phyloP scores from a whole-genome alignment of 30 jellyfish, hydroid and myxozoan genomes.

The Rhopilema esculentum region DNA sequence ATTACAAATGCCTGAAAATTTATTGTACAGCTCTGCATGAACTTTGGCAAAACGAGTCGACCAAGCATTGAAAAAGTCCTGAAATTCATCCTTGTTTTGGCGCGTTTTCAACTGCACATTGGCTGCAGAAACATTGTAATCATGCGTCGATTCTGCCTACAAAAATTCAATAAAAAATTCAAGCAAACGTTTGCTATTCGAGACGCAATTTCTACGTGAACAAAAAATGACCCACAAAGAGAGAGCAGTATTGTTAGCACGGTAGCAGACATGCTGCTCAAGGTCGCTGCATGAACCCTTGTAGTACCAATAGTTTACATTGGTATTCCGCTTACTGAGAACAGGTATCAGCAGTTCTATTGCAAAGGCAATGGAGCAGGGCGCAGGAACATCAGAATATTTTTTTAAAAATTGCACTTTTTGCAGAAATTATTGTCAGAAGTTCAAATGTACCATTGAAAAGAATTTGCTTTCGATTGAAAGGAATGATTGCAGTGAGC shows the following conservation, averaged over 20 bases:
- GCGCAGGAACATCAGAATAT: neutral
- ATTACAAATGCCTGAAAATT: conserved; percentile 40
- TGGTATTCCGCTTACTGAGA: neutral
- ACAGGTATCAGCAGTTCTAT: conserved; percentile 3
- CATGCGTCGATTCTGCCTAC: neutral
- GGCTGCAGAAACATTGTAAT: neutral
- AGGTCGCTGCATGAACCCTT: neutral
- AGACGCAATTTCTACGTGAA: conserved; percentile 12
- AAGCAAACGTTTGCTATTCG: neutral
- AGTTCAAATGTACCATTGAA: neutral
- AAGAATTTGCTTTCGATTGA: neutral
- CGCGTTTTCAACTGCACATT: conserved; percentile 4
- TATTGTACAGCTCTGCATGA: conserved; percentile 14
- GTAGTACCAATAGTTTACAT: neutral
- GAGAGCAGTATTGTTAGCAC: neutral
- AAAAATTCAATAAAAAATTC: conserved; percentile 1
- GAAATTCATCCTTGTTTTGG: conserved; percentile 1
- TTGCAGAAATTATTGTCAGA: neutral
- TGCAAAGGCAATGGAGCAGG: neutral
- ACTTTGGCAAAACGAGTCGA: neutral
- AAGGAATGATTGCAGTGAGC: neutral
- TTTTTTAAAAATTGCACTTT: neutral
- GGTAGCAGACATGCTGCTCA: neutral
- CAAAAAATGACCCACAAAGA: conserved; percentile 23
- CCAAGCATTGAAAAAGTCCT: neutral